Percentiles rank a stretch among this genome's conserved stretches.
These are phyloP conservation scores for Sinella curviseta DNA, from an alignment of 1,140 invertebrate species.

Conservation along the genomic window DNA sequence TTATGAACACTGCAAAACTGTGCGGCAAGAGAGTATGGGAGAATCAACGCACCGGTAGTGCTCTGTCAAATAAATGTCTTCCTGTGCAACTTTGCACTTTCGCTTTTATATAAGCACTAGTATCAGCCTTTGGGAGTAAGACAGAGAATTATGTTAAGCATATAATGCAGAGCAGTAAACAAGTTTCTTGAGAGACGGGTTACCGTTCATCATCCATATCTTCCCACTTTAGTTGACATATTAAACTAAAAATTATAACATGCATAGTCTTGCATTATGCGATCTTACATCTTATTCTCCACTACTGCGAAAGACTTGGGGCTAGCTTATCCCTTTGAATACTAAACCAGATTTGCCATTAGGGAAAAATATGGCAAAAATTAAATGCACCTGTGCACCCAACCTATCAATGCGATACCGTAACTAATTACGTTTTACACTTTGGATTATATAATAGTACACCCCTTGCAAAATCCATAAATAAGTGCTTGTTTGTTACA, in stretches of 20 bases:
- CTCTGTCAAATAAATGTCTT: not conserved
- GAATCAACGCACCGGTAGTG: not conserved
- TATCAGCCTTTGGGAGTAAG: conserved; percentile 1
- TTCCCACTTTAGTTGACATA: not conserved
- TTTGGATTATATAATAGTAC: not conserved
- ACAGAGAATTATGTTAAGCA: not conserved
- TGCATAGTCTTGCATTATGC: not conserved
- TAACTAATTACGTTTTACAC: not conserved
- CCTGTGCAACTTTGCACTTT: conserved; percentile 8
- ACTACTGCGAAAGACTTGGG: no score
- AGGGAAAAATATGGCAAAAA: not conserved
- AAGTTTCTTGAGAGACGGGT: not conserved
- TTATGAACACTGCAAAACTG: not conserved
- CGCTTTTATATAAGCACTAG: conserved; percentile 11
- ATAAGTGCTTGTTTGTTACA: not conserved
- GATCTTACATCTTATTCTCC: no score
- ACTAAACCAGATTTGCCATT: no score
- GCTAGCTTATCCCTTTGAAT: no score
- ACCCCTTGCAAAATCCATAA: conserved; percentile 1
- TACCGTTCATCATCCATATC: not conserved
- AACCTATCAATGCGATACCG: not conserved
- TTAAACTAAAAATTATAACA: not conserved
- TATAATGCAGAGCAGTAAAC: not conserved
- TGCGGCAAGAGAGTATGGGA: not conserved
- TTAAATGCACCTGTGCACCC: not conserved